Conservation (phyloP, 2,888 invertebrate genomes). For the Tinea semifulvella region DNA sequence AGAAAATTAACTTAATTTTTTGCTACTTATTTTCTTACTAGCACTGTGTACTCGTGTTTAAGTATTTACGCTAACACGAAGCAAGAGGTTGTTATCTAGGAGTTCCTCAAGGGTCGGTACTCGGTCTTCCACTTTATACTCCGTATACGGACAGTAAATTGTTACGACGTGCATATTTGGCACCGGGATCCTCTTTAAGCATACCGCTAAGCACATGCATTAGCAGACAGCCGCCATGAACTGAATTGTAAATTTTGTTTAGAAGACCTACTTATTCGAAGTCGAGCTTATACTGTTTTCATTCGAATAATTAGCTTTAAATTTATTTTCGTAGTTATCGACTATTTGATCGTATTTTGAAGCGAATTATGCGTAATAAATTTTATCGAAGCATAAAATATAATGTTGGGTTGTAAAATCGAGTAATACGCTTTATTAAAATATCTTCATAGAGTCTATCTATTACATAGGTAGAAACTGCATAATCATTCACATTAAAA, state of each 20-base stretch:
- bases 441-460: no score
- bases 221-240: constrained; percentile 35
- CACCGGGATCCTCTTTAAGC: constrained; percentile 47
- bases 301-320: not conserved
- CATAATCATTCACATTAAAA: no score
- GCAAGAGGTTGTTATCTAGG: constrained; percentile 6
- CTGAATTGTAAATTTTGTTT: constrained; percentile 21
- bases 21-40: constrained; percentile 8
- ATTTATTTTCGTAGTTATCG: not conserved
- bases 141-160: constrained; percentile 51
- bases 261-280: not conserved
- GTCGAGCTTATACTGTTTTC: not conserved
- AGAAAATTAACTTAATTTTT: no score
- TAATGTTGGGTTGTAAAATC: constrained; percentile 15
- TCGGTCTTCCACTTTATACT: constrained; percentile 34
- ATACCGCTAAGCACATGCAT: constrained; percentile 58
- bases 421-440: constrained; percentile 33
- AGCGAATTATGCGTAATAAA: not conserved
- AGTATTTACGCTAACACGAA: constrained; percentile 7
- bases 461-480: no score
- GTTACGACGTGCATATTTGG: constrained; percentile 56
- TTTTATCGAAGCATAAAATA: not conserved
- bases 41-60: constrained; percentile 23
- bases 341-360: not conserved
- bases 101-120: constrained; percentile 5